Evolutionary conservation across 2,888 invertebrate species (phyloP), one percentile per base, ranked within the genome.

Genomic region (Oligia latruncula): DNA sequence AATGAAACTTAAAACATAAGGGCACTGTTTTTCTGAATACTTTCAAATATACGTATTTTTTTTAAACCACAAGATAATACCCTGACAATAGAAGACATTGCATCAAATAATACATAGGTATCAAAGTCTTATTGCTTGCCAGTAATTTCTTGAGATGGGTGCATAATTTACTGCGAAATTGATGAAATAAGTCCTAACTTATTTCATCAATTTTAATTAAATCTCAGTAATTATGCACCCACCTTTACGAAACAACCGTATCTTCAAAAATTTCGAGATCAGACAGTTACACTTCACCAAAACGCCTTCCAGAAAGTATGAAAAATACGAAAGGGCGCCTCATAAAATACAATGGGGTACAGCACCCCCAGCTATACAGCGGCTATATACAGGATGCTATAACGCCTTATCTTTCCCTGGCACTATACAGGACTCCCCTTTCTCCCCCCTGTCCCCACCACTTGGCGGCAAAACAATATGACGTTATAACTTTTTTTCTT

Each of bases 401-500:
- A 94, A 92, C 94, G 94, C 95, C 95, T 95, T 95, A 96, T 96
- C 96, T 94, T 93, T 90, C 94, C 95, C 94, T 93, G 89, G 93
- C 95, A 95, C 95, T 96, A 95, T 95, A 95, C 94, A 93, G 92
- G 91, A 90, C 92, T 93, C 94, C 93, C 93, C 90, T 87, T 81
- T 74, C 89, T 89, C 89, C 89, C 90, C 90, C 89, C 90, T 72
- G 68, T 88, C 91, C 91, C 92, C 92, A 90, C 92, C 94, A 93
- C 94, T 94, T 94, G 94, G 95, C 93, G 95, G 96, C 96, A 96
- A 97, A 96, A 97, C 96, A 97, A 97, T 97, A 96, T 97, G 96
- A 96, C 96, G 96, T 95, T 96, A 97, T 96, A 96, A 95, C 95
- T 96, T 97, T 96, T 96, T 96, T 96, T 96, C 93, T 95, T 94